A percentile compares a stretch with the other conserved stretches of the same genome.
phyloP scores from a whole-genome alignment of 2,888 invertebrate genomes.

The Cactoblastis cactorum region DNA sequence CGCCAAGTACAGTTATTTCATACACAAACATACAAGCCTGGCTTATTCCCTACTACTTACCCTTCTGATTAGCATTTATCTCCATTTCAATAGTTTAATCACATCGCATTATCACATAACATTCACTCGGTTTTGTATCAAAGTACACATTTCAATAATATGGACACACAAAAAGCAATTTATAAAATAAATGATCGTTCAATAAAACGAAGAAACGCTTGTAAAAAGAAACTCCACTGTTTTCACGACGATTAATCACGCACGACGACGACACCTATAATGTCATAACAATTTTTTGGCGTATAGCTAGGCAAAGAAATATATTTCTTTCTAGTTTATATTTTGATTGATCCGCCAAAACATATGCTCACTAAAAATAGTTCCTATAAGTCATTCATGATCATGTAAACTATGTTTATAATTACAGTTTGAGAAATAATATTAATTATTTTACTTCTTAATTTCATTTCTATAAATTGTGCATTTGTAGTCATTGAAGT shows the following conservation, averaged over 20 bases:
- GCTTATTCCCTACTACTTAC: constrained; percentile 48
- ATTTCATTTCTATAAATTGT: no score
- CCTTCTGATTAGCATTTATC: constrained; percentile 69
- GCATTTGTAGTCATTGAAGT: no score
- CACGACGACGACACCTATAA: constrained; percentile 17
- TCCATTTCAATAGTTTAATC: constrained; percentile 59
- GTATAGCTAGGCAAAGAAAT: neutral
- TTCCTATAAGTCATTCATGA: no score
- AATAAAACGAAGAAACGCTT: constrained; percentile 34
- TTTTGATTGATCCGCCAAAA: no score
- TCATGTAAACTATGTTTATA: no score
- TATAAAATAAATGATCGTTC: constrained; percentile 24
- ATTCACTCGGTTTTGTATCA: constrained; percentile 25
- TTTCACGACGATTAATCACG: constrained; percentile 21
- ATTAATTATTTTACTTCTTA: no score
- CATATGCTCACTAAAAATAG: no score
- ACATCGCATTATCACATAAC: constrained; percentile 67
- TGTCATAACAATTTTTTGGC: neutral
- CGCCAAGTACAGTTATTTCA: constrained; percentile 67
- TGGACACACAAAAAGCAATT: constrained; percentile 23
- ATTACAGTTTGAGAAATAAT: no score
- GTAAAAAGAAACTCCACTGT: constrained; percentile 43
- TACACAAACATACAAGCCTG: constrained; percentile 62
- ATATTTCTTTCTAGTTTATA: no score
- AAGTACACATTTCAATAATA: constrained; percentile 23